A percentile compares a stretch with the other conserved stretches of the same genome.
phyloP scores from a whole-genome alignment of 1,140 invertebrate species.

The Wasmannia auropunctata region DNA sequence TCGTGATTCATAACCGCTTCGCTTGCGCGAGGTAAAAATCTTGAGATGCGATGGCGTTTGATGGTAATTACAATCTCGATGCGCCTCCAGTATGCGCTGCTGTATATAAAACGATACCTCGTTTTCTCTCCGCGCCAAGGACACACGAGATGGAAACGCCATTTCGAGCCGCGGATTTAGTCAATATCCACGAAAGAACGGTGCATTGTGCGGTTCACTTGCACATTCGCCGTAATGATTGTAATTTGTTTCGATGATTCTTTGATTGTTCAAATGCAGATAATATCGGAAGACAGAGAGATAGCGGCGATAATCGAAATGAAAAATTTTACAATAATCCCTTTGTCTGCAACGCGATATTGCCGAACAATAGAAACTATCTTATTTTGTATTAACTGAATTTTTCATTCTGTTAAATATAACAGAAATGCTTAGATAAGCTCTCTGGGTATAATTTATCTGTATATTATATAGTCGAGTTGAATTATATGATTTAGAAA shows the following conservation, averaged over 20 bases:
- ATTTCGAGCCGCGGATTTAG: constrained; percentile 30
- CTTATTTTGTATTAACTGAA: background rate
- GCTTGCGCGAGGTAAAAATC: constrained; percentile 25
- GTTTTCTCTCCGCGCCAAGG: constrained; percentile 10
- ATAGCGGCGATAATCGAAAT: background rate
- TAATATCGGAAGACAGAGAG: constrained; percentile 14
- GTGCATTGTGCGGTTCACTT: background rate
- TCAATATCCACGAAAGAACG: background rate
- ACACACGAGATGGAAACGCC: background rate
- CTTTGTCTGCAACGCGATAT: background rate
- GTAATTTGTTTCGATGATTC: constrained; percentile 22
- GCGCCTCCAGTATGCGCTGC: constrained; percentile 13
- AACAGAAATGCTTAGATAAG: background rate
- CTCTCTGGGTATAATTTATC: background rate
- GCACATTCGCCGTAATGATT: constrained; percentile 12
- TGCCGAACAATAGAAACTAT: background rate
- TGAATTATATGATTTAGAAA: background rate
- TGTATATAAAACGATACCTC: constrained; percentile 18
- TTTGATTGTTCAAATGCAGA: constrained; percentile 32
- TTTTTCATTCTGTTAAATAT: background rate
- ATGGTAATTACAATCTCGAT: constrained; percentile 44
- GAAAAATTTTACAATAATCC: background rate
- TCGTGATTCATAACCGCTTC: constrained; percentile 39
- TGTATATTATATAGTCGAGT: background rate
- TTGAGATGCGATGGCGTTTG: constrained; percentile 30